phyloP scores from a whole-genome alignment of 1,140 invertebrate genomes.

The Ctenoplectra terminalis region DNA sequence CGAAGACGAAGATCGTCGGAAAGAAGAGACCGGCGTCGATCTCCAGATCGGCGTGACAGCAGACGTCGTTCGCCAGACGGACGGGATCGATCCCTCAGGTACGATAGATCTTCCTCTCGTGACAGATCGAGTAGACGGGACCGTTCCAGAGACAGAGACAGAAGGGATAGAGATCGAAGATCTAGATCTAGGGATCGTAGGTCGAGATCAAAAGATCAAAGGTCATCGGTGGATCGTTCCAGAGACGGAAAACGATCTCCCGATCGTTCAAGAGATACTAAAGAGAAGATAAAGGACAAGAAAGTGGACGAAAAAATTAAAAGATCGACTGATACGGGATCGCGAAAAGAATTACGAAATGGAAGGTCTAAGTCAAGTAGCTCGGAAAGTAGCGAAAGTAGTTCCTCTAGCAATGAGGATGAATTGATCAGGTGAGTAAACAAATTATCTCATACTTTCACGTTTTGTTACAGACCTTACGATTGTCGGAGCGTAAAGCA shows the following conservation, averaged over 20 bases:
- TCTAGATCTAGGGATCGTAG: slow-evolving; percentile 74
- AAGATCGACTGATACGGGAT: slow-evolving; percentile 65
- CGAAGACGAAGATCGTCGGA: slow-evolving; percentile 79
- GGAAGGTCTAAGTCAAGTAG: slow-evolving; percentile 82
- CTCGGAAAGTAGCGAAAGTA: slow-evolving; percentile 80
- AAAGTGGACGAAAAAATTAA: slow-evolving; percentile 76
- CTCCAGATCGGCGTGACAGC: slow-evolving; percentile 77
- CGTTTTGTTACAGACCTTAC: slow-evolving; percentile 54
- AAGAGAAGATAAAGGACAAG: slow-evolving; percentile 68
- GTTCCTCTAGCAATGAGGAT: slow-evolving; percentile 80
- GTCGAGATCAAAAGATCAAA: slow-evolving; percentile 71
- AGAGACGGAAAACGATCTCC: slow-evolving; percentile 75
- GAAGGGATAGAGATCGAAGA: slow-evolving; percentile 75
- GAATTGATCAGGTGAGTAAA: slow-evolving; percentile 71
- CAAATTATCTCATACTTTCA: slow-evolving; percentile 30
- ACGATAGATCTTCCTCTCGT: slow-evolving; percentile 79
- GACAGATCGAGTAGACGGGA: slow-evolving; percentile 78
- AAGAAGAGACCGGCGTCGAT: slow-evolving; percentile 76
- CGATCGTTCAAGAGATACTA: slow-evolving; percentile 71
- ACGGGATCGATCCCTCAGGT: slow-evolving; percentile 75
- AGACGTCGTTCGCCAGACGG: slow-evolving; percentile 83
- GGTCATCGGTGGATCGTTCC: slow-evolving; percentile 72
- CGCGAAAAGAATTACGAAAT: slow-evolving; percentile 79
- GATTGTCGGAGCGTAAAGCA: slow-evolving; percentile 55
- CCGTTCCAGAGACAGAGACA: slow-evolving; percentile 75